These are phyloP conservation scores for Cheumatopsyche charites DNA, from an alignment of 1,140 invertebrate species.

Conservation along the genomic window DNA sequence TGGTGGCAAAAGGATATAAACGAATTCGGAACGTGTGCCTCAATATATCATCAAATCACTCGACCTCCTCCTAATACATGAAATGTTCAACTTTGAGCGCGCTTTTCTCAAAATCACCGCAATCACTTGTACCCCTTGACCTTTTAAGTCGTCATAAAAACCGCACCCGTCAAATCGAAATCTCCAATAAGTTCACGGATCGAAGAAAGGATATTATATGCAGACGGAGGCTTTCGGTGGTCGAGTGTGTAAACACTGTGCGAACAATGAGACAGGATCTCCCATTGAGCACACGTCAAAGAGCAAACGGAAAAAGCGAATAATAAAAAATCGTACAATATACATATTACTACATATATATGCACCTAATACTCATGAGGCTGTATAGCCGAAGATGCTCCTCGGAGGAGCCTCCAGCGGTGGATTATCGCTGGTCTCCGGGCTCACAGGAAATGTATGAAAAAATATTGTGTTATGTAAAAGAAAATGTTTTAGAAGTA, in stretches of 20 bases:
- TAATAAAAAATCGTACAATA: slow-evolving; percentile 5
- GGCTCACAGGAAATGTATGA: neutral
- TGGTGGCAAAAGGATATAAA: too few relatives aligned
- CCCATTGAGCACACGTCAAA: slow-evolving; percentile 20
- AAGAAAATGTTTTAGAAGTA: too few relatives aligned
- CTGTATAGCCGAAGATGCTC: neutral
- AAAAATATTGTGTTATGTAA: too few relatives aligned
- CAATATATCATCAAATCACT: too few relatives aligned
- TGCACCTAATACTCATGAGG: too few relatives aligned
- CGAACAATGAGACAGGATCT: slow-evolving; percentile 29
- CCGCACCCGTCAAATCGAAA: too few relatives aligned
- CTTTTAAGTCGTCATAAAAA: too few relatives aligned
- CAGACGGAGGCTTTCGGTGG: slow-evolving; percentile 1
- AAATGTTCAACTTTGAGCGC: too few relatives aligned
- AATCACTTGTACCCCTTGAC: too few relatives aligned
- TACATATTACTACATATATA: neutral
- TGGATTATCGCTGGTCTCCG: slow-evolving; percentile 4
- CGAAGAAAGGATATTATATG: neutral
- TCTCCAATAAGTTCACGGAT: neutral
- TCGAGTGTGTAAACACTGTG: slow-evolving; percentile 28
- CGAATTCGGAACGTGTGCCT: too few relatives aligned
- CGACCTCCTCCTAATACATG: too few relatives aligned
- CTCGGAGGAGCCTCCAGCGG: neutral
- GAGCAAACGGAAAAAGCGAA: neutral
- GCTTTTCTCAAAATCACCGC: too few relatives aligned